Evolutionary conservation across 2,888 invertebrate genomes (phyloP), one percentile per base, ranked within the genome.

Genomic region (Luperina testacea): DNA sequence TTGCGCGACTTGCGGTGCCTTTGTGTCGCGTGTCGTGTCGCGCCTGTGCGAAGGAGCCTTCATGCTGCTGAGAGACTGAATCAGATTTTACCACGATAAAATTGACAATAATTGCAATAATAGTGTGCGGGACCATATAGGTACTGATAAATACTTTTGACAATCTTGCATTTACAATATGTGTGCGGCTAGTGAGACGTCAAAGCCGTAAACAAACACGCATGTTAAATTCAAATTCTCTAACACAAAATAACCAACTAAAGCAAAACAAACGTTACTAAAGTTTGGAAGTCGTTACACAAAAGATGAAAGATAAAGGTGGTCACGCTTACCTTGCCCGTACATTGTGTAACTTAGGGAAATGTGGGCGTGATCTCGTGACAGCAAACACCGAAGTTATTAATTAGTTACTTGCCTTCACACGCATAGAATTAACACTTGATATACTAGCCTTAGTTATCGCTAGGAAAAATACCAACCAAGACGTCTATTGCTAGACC

Each of bases 281-380:
- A 27, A 82, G 64, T 77, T 77, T 68, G 59, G 38, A 72, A 80
- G 72, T 80, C 69, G 53, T 81, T 84, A 76, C 71, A 64, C 59
- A 38, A 72, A 77, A 84, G 76, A 83, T 83, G n/a, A 27, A 73
- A 73, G 77, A 77, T 76, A 73, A 73, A 64, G 64, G 63, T 63
- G 57, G 64, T 15, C 48, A 38, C 53, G n/a, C 20, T 51, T 32
- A 77, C 81, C 45, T 74, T 48, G 9, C 42, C n/a, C 64, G 45
- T 84, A 84, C 77, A 81, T 84, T 84, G 74, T 57, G 74, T 77
- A 84, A 84, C 74, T 81, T 77, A 42, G 72, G 64, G 24, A 71
- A 69, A 77, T 73, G 81, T 76, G 20, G n/a, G 42, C 20, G 5
- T 17, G 67, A 77, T 73, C 76, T 68, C 72, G 27, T n/a, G 68